Percentiles rank a stretch among this genome's conserved stretches.
phyloP scores from a whole-genome alignment of 2,888 invertebrate genomes.

The Protophormia terraenovae region DNA sequence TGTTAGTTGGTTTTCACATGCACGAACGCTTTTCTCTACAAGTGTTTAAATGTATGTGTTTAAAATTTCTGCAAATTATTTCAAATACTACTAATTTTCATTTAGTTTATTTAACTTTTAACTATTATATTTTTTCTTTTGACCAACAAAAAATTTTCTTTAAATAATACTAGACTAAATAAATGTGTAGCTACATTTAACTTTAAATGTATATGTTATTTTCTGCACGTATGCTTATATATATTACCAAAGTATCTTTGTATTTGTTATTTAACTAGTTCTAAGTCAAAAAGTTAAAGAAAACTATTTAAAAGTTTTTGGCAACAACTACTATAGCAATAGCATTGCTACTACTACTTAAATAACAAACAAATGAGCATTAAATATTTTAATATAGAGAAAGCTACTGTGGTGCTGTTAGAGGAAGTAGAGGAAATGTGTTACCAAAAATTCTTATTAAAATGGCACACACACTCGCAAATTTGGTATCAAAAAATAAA shows the following conservation, averaged over 20 bases:
- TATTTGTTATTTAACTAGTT: constrained; percentile 15
- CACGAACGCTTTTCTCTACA: neutral
- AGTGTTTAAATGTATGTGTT: neutral
- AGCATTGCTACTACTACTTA: constrained; percentile 12
- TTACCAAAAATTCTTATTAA: constrained; percentile 36
- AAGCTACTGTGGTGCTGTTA: neutral
- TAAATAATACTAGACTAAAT: neutral
- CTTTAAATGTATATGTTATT: neutral
- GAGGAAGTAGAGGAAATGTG: neutral
- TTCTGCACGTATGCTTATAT: neutral
- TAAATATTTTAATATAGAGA: constrained; percentile 39
- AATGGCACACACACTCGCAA: neutral
- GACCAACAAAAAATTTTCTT: constrained; percentile 5
- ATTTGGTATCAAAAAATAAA: constrained; percentile 18
- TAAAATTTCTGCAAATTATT: neutral
- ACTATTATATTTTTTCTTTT: neutral
- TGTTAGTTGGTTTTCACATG: too few species aligned
- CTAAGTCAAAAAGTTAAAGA: constrained; percentile 63
- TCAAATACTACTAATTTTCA: constrained; percentile 16
- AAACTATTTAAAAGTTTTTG: constrained; percentile 63
- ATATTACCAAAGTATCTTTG: too few species aligned
- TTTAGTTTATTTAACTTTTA: constrained; percentile 31
- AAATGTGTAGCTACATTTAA: neutral
- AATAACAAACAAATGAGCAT: constrained; percentile 61
- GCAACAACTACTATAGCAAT: constrained; percentile 22